phyloP scores from a whole-genome alignment of 2,113 vertebrate species.

The Leptocoma aspasia region DNA sequence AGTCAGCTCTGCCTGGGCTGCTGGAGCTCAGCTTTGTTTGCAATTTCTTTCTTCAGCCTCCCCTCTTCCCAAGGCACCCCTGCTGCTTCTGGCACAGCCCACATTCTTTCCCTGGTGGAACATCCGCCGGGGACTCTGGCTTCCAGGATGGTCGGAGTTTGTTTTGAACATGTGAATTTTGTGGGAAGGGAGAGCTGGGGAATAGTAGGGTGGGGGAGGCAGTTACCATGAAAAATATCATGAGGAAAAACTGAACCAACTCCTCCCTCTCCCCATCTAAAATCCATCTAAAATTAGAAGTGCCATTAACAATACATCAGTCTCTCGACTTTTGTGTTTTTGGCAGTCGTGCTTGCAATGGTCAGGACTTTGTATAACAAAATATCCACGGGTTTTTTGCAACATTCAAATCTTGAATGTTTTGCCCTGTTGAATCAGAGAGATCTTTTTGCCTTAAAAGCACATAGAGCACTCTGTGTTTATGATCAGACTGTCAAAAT shows the following conservation, averaged over 20 bases:
- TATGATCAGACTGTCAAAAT: slow-evolving; percentile 34
- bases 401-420: slow-evolving; percentile 24
- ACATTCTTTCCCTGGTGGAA: background rate
- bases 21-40: background rate
- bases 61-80: background rate
- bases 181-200: background rate
- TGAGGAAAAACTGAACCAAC: background rate
- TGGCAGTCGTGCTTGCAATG: background rate
- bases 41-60: background rate
- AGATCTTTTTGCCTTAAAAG: slow-evolving; percentile 64
- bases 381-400: background rate
- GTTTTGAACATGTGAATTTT: background rate
- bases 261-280: background rate
- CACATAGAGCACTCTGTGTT: slow-evolving; percentile 45
- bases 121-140: background rate
- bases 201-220: background rate
- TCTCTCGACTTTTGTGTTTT: background rate
- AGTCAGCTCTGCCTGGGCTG: background rate
- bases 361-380: slow-evolving; percentile 1
- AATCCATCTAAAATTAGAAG: slow-evolving; percentile 20
- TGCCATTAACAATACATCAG: background rate
- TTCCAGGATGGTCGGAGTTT: background rate
- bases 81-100: background rate
- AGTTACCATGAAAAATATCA: background rate
- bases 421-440: background rate